Conservation (phyloP, 2,113 vertebrate genomes). For the Rostratula benghalensis region DNA sequence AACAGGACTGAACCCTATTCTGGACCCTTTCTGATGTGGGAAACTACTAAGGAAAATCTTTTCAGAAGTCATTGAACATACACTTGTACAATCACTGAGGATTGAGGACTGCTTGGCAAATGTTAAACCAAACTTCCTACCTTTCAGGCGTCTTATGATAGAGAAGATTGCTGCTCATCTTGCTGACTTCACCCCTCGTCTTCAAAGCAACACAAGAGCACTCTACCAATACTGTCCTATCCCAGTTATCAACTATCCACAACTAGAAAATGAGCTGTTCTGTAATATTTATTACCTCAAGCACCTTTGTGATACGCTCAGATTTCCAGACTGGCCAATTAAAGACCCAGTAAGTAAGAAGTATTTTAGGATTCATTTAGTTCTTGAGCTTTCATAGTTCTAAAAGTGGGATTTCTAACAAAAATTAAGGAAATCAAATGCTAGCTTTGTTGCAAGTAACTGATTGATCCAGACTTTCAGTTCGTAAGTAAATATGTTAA, state of each 20-base stretch:
- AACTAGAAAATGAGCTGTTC: constrained; percentile 96
- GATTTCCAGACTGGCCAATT: constrained; percentile 96
- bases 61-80: not conserved
- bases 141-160: constrained; percentile 93
- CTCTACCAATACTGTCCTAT: constrained; percentile 99
- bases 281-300: constrained; percentile 99
- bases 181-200: constrained; percentile 95
- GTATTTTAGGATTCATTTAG: not conserved
- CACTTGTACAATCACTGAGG: not conserved
- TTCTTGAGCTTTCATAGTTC: not conserved
- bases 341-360: constrained; percentile 88
- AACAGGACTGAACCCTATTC: not conserved
- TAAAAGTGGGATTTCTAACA: not conserved
- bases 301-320: constrained; percentile 91
- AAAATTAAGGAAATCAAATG: not conserved
- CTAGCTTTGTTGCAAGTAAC: not conserved
- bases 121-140: not conserved
- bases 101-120: not conserved
- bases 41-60: not conserved
- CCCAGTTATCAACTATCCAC: constrained; percentile 93
- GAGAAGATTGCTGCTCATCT: constrained; percentile 98
- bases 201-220: constrained; percentile 97
- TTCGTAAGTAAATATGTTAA: not conserved
- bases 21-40: not conserved
- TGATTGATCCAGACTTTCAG: not conserved